These are phyloP conservation scores for Anneissia japonica DNA, from an alignment of 35 echinoderm and acorn worm genomes.

Conservation along the genomic window DNA sequence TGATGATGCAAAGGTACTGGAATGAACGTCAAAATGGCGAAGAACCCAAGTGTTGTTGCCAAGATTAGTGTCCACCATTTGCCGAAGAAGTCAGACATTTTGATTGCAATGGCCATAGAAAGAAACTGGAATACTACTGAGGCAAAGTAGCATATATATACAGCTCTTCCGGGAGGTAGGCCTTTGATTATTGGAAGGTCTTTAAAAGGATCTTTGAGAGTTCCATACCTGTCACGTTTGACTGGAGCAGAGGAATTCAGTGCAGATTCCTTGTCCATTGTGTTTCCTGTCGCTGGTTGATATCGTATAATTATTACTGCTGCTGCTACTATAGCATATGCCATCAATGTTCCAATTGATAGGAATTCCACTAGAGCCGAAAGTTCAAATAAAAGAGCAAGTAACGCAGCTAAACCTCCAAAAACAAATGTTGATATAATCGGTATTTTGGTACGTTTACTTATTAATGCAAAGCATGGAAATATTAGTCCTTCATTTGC, in stretches of 20 bases:
- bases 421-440: constrained; percentile 23
- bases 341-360: constrained; percentile 46
- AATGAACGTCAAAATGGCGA: constrained; percentile 11
- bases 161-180: constrained; percentile 9
- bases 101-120: not conserved
- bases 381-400: constrained; percentile 35
- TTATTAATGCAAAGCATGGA: constrained; percentile 1
- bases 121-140: constrained; percentile 1
- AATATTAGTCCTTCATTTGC: constrained; percentile 47
- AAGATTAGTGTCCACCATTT: constrained; percentile 39
- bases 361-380: constrained; percentile 31
- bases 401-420: not conserved
- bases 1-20: constrained; percentile 40
- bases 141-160: not conserved
- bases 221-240: not conserved
- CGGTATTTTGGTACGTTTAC: constrained; percentile 28
- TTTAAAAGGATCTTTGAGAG: constrained; percentile 24
- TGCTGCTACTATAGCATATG: constrained; percentile 31
- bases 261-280: not conserved
- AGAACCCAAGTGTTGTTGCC: constrained; percentile 8
- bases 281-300: not conserved
- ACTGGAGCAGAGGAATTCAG: not conserved
- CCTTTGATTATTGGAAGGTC: not conserved
- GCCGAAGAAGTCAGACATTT: not conserved
- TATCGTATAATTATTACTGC: constrained; percentile 39